A percentile compares a stretch with the other conserved stretches of the same genome.
Evolutionary conservation across 2,113 vertebrate species (phyloP).

Genomic region (Coptodon bakossiorum): DNA sequence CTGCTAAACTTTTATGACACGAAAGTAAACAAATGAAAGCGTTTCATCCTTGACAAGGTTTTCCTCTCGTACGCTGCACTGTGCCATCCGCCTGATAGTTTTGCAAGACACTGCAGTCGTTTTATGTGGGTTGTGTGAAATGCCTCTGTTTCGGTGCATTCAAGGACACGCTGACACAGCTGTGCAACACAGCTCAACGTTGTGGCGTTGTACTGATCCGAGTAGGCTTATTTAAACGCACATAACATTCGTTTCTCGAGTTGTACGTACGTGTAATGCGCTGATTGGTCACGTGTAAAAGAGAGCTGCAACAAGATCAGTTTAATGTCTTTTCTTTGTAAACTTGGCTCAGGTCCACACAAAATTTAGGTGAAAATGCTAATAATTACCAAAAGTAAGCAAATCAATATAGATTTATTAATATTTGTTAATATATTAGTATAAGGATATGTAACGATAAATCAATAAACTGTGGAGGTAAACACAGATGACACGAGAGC

Average conservation of each 20-base stretch:
- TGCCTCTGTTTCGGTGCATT: not conserved
- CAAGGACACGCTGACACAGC: not conserved
- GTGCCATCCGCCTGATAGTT: not conserved
- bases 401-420: not conserved
- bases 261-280: not conserved
- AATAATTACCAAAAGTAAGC: not conserved
- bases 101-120: not conserved
- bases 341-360: not conserved
- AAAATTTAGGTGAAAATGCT: not conserved
- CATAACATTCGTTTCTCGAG: accelerated
- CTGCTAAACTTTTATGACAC: not conserved
- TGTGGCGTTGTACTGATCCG: not conserved
- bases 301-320: not conserved
- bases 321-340: not conserved
- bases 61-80: not conserved
- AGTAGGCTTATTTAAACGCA: not conserved
- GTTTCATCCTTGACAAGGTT: not conserved
- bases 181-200: not conserved
- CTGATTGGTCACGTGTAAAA: not conserved
- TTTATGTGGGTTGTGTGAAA: not conserved
- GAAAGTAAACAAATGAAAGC: not conserved
- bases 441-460: not conserved
- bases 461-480: not conserved
- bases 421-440: not conserved
- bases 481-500: not conserved